Conservation (phyloP, 2,113 vertebrate species). For the Dipodomys stephensi region DNA sequence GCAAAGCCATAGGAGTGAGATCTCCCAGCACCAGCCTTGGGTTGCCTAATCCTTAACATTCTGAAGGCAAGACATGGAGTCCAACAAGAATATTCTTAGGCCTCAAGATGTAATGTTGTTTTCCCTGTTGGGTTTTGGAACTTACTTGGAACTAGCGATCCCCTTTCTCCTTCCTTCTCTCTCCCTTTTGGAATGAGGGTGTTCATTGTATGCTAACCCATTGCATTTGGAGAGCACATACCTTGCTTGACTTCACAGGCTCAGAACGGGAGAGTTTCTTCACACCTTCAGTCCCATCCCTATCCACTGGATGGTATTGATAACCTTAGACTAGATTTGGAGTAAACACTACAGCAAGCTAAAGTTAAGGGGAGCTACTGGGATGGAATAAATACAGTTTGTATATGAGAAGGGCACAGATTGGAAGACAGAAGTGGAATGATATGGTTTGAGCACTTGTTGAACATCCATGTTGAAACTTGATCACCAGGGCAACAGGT, state of each 20-base stretch:
- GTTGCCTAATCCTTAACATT: background rate
- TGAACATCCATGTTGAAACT: background rate
- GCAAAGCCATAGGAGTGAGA: background rate
- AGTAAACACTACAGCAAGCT: too few relatives aligned
- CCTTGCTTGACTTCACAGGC: background rate
- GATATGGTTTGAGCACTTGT: background rate
- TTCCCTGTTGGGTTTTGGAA: background rate
- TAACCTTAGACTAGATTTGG: background rate
- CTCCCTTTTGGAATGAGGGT: background rate
- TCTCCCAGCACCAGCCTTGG: background rate
- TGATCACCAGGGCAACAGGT: background rate
- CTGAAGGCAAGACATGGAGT: background rate
- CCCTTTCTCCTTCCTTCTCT: too few relatives aligned
- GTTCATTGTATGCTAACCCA: background rate
- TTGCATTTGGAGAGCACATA: background rate
- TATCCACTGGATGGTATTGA: background rate
- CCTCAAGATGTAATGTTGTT: background rate
- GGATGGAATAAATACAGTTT: background rate
- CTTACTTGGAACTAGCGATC: background rate
- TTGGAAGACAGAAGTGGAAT: background rate
- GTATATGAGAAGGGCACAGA: background rate
- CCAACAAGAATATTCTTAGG: background rate
- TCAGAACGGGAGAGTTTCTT: background rate
- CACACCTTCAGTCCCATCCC: background rate
- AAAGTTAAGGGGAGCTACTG: background rate